Percentiles rank a stretch among this genome's conserved stretches.
Conservation (phyloP, 2,113 vertebrate genomes). For the Aramus guarauna region DNA sequence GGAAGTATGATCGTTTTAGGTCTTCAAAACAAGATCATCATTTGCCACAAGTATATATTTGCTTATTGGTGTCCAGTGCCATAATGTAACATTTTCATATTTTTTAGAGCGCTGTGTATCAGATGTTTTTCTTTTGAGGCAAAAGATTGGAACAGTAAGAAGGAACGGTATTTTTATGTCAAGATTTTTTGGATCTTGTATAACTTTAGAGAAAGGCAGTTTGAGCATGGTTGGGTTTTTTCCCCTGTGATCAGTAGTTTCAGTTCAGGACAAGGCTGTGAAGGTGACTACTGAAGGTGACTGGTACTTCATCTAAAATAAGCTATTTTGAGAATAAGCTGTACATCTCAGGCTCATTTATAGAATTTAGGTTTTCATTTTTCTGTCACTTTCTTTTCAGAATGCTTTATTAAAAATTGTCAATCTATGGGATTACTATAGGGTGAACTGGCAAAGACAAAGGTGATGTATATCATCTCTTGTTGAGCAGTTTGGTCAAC, state of each 20-base stretch:
- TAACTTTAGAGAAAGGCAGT: background rate
- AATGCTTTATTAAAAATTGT: background rate
- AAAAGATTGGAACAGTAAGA: background rate
- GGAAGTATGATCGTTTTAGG: too few relatives aligned
- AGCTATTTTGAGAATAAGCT: background rate
- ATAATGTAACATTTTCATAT: accelerated
- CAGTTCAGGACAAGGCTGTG: background rate
- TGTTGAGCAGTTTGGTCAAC: background rate
- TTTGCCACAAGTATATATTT: background rate
- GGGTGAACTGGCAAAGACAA: background rate
- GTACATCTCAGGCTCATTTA: background rate
- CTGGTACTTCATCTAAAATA: background rate
- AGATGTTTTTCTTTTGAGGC: background rate
- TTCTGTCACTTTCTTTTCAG: background rate
- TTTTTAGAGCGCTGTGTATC: background rate
- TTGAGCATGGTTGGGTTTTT: background rate
- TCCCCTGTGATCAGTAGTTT: background rate
- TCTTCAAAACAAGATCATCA: background rate
- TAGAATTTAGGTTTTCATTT: background rate
- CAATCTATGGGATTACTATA: accelerated
- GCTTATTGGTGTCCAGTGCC: accelerated
- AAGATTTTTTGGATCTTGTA: background rate
- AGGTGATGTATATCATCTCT: background rate
- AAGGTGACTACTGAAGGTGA: background rate
- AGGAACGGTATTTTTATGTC: background rate